Percentiles rank a stretch among this genome's conserved stretches.
Evolutionary conservation across 2,797 vertebrate genomes (phyloP).

Genomic region (Cossypha dichroa): DNA sequence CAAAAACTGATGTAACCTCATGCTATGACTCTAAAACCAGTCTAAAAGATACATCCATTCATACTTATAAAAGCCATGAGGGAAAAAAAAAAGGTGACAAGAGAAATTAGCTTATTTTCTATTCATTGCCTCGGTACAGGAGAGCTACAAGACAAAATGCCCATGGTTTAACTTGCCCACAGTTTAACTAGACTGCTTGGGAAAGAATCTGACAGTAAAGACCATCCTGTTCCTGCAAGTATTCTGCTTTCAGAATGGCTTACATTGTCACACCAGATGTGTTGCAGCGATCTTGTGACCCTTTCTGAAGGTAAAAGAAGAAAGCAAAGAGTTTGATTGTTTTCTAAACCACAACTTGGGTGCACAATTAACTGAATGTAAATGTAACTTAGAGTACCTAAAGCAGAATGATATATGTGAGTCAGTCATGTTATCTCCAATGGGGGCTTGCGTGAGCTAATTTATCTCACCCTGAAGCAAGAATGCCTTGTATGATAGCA

Average conservation of each 20-base stretch:
- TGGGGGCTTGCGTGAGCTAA: background rate
- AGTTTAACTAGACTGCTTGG: background rate
- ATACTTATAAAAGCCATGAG: background rate
- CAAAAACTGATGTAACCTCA: background rate
- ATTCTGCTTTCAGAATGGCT: background rate
- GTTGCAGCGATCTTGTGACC: background rate
- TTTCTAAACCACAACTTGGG: background rate
- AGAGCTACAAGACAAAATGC: background rate
- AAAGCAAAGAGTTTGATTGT: background rate
- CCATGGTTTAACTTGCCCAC: background rate
- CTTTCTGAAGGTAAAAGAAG: background rate
- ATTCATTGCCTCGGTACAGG: background rate
- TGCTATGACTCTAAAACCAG: background rate
- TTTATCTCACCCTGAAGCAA: background rate
- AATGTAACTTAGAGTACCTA: background rate
- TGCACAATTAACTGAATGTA: background rate
- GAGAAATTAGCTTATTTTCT: background rate
- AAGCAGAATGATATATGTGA: background rate
- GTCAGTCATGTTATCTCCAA: background rate
- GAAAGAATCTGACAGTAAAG: background rate
- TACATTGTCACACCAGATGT: background rate
- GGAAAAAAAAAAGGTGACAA: rapidly evolving
- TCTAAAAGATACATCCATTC: background rate
- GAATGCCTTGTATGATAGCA: background rate
- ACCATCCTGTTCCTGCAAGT: rapidly evolving